Evolutionary conservation across 2,888 invertebrate species (phyloP), one percentile per base, ranked within the genome.

Genomic region (Bursaphelenchus okinawaensis): DNA sequence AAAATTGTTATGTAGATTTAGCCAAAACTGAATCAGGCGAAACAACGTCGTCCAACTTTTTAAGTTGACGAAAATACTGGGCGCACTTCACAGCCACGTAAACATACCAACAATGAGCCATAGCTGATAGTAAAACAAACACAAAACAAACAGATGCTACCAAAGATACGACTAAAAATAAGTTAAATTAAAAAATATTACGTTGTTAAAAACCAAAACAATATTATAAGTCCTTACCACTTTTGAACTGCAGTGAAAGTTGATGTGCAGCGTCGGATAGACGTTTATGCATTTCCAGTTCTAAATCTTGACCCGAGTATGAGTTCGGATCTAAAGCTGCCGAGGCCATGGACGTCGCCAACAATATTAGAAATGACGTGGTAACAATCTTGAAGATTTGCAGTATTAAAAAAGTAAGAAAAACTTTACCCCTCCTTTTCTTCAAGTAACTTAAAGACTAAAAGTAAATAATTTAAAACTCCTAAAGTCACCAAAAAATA

Each of bases 51-150:
- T 27, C 26, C 4, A 1, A 8, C 19, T n/a, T 8, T n/a, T 66
- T 56, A n/a, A 66, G 29, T 16, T 31, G 22, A 7, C 69, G 61
- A 31, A 73, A 72, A 62, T 75, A 74, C 29, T 69, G 62, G 24
- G 73, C 73, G 62, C 73, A 73, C 60, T 69, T 63, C 22, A 73
- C 69, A 7, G 69, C 68, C 23, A 73, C 31, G 23, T 64, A 61
- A 16, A 73, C 63, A 50, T 72, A 73, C 68, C 72, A 73, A 16
- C 63, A 67, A 50, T 73, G 74, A 22, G 65, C 28, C 20, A 62
- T 62, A 12, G 67, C 31, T 7, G 67, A 64, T 20, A 74, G n/a
- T 7, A 72, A 40, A 7, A 68, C 63, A 22, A 51, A 55, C 50
- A 69, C 31, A 20, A 67, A 60, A 22, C 58, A 65, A 27, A 75